phyloP scores from a whole-genome alignment of 2,113 vertebrate genomes.

The Microcebus tavaratra region DNA sequence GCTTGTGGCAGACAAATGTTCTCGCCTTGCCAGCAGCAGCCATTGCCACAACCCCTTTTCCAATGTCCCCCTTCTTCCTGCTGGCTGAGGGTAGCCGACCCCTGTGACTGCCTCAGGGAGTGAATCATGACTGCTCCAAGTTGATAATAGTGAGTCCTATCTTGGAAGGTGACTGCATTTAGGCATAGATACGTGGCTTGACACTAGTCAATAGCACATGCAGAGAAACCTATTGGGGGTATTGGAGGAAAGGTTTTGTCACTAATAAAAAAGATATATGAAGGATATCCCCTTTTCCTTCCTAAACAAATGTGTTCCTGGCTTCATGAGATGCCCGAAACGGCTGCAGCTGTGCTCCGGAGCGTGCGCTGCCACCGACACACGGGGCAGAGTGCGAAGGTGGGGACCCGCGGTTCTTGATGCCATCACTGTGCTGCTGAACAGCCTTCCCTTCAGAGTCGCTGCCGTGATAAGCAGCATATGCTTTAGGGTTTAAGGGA shows the following conservation, averaged over 20 bases:
- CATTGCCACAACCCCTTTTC: fast-evolving
- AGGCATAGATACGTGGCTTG: not conserved
- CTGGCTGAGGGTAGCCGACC: not conserved
- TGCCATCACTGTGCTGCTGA: not conserved
- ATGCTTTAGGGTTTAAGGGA: not conserved
- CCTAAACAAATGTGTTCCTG: not conserved
- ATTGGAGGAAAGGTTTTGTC: not conserved
- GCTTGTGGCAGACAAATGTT: not conserved
- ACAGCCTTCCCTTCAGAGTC: too few species aligned
- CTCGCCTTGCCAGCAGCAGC: not conserved
- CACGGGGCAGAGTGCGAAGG: not conserved
- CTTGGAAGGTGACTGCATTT: not conserved
- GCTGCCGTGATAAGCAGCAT: not conserved
- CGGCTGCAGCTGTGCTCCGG: not conserved
- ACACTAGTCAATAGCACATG: not conserved
- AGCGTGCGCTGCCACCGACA: not conserved
- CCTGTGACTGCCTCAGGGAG: not conserved
- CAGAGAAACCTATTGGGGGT: not conserved
- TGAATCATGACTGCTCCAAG: not conserved
- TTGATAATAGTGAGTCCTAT: not conserved
- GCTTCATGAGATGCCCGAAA: not conserved
- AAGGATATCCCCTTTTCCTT: not conserved
- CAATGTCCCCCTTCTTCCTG: not conserved
- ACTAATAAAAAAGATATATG: not conserved
- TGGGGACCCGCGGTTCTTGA: not conserved